Percentiles rank a stretch among this genome's conserved stretches.
These are phyloP conservation scores for Caloenas nicobarica DNA, from an alignment of 2,113 vertebrate genomes.

Conservation along the genomic window DNA sequence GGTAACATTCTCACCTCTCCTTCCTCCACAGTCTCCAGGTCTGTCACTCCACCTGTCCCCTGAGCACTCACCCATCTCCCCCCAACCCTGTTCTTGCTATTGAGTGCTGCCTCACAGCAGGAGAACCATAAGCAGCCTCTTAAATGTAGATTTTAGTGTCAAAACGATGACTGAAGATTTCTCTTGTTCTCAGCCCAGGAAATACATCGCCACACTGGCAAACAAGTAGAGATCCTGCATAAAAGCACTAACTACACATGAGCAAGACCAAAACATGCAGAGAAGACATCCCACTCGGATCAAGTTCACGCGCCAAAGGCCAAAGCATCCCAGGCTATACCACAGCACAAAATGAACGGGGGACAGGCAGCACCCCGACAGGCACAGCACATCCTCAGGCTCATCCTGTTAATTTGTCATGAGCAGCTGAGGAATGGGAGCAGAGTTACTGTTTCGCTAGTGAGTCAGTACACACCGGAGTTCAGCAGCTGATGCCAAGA, in stretches of 20 bases:
- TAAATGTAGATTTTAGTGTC: not conserved
- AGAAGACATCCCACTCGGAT: not conserved
- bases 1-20: not conserved
- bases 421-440: not conserved
- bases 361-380: no score
- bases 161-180: not conserved
- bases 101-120: not conserved
- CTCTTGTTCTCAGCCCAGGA: not conserved
- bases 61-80: not conserved
- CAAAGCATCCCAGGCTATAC: not conserved
- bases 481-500: not conserved
- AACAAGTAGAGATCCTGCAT: not conserved
- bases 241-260: not conserved
- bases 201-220: not conserved
- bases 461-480: fast-evolving
- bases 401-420: not conserved
- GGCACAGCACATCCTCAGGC: no score
- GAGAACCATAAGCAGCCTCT: not conserved
- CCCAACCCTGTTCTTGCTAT: not conserved
- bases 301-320: not conserved
- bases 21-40: not conserved
- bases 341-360: not conserved
- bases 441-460: not conserved
- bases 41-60: not conserved
- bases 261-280: not conserved